Conservation (phyloP, 2,797 vertebrate species). For the Hemibagrus guttatus region DNA sequence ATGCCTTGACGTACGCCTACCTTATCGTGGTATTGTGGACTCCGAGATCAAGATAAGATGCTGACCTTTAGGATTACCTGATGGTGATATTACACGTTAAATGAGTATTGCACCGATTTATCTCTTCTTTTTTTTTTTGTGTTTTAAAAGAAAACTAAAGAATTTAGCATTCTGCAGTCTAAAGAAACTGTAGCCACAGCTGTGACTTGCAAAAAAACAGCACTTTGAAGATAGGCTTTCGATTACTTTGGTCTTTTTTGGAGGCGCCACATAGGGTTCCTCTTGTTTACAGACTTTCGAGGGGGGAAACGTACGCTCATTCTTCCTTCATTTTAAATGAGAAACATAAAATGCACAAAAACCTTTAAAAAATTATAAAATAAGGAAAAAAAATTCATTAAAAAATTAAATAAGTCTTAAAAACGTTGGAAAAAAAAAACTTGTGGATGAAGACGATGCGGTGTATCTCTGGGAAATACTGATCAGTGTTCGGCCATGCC, state of each 20-base stretch:
- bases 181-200: conserved; percentile 96
- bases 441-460: conserved; percentile 89
- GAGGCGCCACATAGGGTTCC: conserved; percentile 83
- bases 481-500: conserved; percentile 93
- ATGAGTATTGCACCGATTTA: conserved; percentile 93
- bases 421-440: conserved; percentile 51
- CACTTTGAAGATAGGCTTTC: conserved; percentile 99
- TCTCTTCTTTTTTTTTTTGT: conserved; percentile 66
- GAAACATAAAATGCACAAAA: conserved; percentile 52
- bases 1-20: conserved; percentile 95
- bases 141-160: conserved; percentile 95
- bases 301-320: conserved; percentile 89
- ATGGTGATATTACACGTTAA: conserved; percentile 75
- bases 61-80: conserved; percentile 87
- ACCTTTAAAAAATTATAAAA: conserved; percentile 55
- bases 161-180: conserved; percentile 94
- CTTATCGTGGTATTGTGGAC: conserved; percentile 91
- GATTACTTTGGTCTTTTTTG: conserved; percentile 75
- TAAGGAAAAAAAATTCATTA: conserved; percentile 31
- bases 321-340: conserved; percentile 94
- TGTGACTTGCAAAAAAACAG: conserved; percentile 95
- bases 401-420: conserved; percentile 54
- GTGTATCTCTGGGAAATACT: conserved; percentile 99
- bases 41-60: conserved; percentile 85
- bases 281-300: conserved; percentile 98